phyloP scores from a whole-genome alignment of 2,113 vertebrate species.

The Sterrhoptilus dennistouni region DNA sequence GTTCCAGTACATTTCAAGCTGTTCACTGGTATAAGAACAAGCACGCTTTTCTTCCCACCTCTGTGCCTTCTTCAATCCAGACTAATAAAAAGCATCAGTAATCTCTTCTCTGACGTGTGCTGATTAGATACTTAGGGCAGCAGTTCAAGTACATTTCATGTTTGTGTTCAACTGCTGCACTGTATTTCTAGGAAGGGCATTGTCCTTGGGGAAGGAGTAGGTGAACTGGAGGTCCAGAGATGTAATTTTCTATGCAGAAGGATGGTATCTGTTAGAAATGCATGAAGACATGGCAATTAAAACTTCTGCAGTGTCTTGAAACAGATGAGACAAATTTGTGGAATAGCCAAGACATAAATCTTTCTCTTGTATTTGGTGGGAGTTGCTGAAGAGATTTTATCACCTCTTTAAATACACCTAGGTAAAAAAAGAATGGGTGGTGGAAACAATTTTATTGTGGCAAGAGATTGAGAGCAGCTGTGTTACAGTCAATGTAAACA shows the following conservation, averaged over 20 bases:
- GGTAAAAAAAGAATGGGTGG: neutral
- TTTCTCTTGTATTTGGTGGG: neutral
- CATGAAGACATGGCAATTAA: neutral
- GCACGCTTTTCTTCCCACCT: neutral
- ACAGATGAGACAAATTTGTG: neutral
- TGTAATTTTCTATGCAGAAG: neutral
- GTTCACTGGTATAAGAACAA: neutral
- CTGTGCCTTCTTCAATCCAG: neutral
- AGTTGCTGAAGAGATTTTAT: neutral
- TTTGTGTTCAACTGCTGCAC: neutral
- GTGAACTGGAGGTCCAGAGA: neutral
- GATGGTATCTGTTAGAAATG: neutral
- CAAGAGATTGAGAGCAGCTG: neutral
- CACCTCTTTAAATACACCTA: neutral
- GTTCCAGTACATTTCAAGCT: neutral
- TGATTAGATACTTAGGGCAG: neutral
- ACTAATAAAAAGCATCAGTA: neutral
- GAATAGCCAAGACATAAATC: neutral
- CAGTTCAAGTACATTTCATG: neutral
- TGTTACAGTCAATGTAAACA: neutral
- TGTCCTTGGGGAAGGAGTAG: neutral
- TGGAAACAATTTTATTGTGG: neutral
- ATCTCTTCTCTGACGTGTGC: neutral
- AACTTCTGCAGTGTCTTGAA: neutral
- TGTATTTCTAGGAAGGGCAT: neutral